phyloP scores from a whole-genome alignment of 2,888 invertebrate genomes.

The Chromoteleia sp. region DNA sequence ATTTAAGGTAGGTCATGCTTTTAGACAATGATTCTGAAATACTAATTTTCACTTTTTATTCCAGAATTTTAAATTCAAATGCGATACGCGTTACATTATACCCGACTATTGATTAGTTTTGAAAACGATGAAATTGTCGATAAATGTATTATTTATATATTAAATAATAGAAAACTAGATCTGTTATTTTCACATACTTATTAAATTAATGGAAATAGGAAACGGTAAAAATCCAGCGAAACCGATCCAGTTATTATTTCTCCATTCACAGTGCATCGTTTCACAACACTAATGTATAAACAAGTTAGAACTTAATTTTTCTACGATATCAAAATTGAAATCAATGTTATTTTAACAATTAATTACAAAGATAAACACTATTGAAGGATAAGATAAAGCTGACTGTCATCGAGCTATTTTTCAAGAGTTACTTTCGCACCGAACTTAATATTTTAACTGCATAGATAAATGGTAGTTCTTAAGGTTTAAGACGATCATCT shows the following conservation, averaged over 20 bases:
- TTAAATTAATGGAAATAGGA: too few species aligned
- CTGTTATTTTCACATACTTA: too few species aligned
- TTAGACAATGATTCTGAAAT: not conserved
- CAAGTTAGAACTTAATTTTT: too few species aligned
- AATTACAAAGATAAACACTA: not conserved
- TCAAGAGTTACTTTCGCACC: constrained; percentile 33
- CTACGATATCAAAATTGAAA: too few species aligned
- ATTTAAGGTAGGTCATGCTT: constrained; percentile 9
- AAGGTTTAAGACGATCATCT: constrained; percentile 44
- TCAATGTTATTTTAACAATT: not conserved
- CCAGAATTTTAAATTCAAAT: not conserved
- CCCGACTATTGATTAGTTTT: too few species aligned
- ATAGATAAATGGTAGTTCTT: constrained; percentile 40
- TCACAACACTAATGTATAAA: too few species aligned
- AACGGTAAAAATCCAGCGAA: too few species aligned
- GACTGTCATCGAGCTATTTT: constrained; percentile 17
- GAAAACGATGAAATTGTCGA: too few species aligned
- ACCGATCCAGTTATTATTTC: too few species aligned
- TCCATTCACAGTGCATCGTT: too few species aligned
- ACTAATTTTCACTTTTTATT: constrained; percentile 5
- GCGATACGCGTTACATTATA: not conserved
- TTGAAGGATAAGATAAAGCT: constrained; percentile 14
- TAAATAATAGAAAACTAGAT: not conserved
- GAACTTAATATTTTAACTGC: constrained; percentile 40
- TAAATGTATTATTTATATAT: too few species aligned